Evolutionary conservation across 2,888 invertebrate genomes (phyloP), one percentile per base, ranked within the genome.

Genomic region (Erebia epiphron): DNA sequence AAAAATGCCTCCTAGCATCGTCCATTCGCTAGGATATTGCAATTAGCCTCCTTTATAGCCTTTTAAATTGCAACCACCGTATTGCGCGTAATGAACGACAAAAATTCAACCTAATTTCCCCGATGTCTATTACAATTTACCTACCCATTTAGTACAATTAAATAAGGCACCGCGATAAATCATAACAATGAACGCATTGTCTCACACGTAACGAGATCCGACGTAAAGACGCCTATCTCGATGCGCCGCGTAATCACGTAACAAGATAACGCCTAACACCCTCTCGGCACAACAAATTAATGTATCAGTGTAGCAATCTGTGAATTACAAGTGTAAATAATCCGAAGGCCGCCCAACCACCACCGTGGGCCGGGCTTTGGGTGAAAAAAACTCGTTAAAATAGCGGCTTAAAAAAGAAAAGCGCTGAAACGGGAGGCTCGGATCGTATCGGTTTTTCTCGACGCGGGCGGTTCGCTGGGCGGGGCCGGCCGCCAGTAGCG

Each of bases 271-370:
- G 79, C 77, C 79, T 79, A 78, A 83, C 82, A 84, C 79, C 79
- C 76, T 76, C 83, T 83, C 83, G 79, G 80, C 81, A 82, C 83
- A 85, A 86, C 85, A 90, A 90, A 90, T 91, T 89, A 88, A 87
- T n/a, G 82, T 83, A 80, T 83, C 83, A 79, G 82, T 77, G 83
- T 79, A 84, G 84, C 85, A 83, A 88, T 88, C 89, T 85, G 86
- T 87, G 92, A 91, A 92, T 93, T 93, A 92, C 91, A 91, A 92
- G 92, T 93, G 93, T 93, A 92, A 93, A 92, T 93, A 93, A 92
- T 91, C 91, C 86, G 80, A 82, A 86, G 85, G 88, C 88, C 92
- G 92, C 92, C 93, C 93, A 92, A 86, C 92, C 90, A 83, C 85
- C 87, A 84, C 84, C 88, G 93, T 90, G 92, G 93, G 93, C 83